Base-by-base conservation (phyloP, 1,140 invertebrate genomes). In the Drosophila arawakana region DNA sequence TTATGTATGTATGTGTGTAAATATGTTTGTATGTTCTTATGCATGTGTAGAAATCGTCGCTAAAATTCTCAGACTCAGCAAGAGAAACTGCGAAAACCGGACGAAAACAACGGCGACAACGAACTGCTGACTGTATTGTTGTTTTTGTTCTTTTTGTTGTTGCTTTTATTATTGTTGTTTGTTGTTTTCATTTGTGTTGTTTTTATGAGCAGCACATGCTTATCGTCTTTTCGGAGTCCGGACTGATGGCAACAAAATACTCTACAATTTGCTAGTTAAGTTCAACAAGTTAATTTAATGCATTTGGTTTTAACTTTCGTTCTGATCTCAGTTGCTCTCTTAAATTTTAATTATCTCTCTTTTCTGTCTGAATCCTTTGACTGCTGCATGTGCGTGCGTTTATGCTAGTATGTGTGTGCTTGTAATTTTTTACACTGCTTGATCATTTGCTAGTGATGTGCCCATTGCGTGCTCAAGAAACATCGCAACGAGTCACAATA, bases 41-140 rank as follows among this genome's bases (percentile, higher is more conserved):
- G 10, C 25, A 52, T 58, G 21, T 62, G 57, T 52, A 55, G 47
- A 55, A 72, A 73, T 46, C 58, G 39, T 50, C 55, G 54, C 21
- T 52, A 8, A 60, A 69, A 66, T 58, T 65, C 54, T 63, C 49
- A 52, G 67, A 63, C 18, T 70, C 67, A 62, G 35, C 50, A 61
- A 75, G 59, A 75, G 68, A 65, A 72, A 72, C 58, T 58, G 37
- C 57, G 47, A 60, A 75, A 75, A 75, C 82, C 82, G 82, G 82
- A 85, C 82, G 75, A 81, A 76, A 60, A 72, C 73, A 75, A 65
- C 68, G 60, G 35, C 73, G 60, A 50, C 72, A 72, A 76, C 81
- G 52, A 72, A 76, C 52, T 72, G 73, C 73, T 73, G 76, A 78
- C 60, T 75, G 15, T n/a, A 30, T 30, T 68, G 52, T 50, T 61